These are phyloP conservation scores for Himalopsyche phryganea DNA, from an alignment of 1,140 invertebrate genomes.

Conservation along the genomic window DNA sequence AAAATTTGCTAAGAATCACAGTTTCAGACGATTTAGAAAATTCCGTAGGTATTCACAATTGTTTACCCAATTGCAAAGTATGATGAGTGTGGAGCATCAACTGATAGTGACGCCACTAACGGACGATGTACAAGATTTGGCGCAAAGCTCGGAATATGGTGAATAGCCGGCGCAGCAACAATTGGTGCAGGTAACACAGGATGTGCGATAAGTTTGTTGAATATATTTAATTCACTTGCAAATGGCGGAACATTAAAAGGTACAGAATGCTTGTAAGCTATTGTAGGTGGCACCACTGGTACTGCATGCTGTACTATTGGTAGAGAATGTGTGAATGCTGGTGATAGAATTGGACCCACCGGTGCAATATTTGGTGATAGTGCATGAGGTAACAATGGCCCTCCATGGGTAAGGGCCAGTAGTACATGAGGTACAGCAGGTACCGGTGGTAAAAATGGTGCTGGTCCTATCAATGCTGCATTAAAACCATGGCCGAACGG, in stretches of 20 bases:
- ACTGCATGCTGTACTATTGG: constrained; percentile 1
- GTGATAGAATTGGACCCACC: background rate
- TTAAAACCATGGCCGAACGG: too few relatives aligned
- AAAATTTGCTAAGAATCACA: too few relatives aligned
- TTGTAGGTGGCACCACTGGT: constrained; percentile 28
- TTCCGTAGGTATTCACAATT: too few relatives aligned
- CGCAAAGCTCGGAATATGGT: too few relatives aligned
- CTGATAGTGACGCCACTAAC: too few relatives aligned
- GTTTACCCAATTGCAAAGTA: too few relatives aligned
- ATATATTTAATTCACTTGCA: constrained; percentile 39
- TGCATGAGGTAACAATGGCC: background rate
- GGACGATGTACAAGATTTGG: too few relatives aligned
- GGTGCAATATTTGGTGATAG: background rate
- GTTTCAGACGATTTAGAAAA: too few relatives aligned
- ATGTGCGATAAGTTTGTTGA: constrained; percentile 30
- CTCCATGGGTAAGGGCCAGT: background rate
- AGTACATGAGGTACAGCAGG: background rate
- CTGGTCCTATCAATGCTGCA: too few relatives aligned
- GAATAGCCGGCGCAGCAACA: background rate
- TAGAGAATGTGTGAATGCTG: background rate
- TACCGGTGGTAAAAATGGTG: background rate
- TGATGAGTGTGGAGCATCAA: too few relatives aligned
- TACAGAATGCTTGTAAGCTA: constrained; percentile 39
- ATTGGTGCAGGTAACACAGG: background rate
- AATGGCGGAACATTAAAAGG: constrained; percentile 44